Evolutionary conservation across 2,113 vertebrate genomes (phyloP).

Genomic region (Scalopus aquaticus): DNA sequence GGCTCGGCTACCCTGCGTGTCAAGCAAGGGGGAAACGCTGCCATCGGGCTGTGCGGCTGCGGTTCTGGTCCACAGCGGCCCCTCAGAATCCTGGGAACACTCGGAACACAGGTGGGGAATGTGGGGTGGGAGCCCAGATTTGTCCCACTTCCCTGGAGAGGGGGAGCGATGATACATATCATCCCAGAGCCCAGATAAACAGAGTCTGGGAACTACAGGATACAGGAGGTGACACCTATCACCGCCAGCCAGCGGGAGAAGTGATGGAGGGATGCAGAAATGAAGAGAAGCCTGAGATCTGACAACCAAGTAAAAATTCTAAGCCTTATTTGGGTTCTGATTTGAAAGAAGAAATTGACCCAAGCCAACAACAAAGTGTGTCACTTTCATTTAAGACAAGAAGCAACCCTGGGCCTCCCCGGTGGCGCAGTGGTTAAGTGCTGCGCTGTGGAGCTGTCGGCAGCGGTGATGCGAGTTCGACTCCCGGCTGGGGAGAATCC

Average conservation of each 20-base stretch:
- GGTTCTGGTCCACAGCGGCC: background rate
- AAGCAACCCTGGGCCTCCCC: too few species aligned
- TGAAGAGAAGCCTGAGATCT: background rate
- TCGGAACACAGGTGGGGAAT: background rate
- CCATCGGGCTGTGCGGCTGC: background rate
- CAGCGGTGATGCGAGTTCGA: too few species aligned
- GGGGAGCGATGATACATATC: background rate
- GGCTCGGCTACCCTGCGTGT: background rate
- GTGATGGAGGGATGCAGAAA: background rate
- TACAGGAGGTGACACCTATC: background rate
- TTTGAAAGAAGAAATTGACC: background rate
- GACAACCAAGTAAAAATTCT: background rate
- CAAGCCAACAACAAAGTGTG: background rate
- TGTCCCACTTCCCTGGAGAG: background rate
- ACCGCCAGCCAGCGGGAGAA: fast-evolving
- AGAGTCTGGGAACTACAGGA: background rate
- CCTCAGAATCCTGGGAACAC: background rate
- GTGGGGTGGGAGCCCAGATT: background rate
- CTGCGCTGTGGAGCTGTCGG: too few species aligned
- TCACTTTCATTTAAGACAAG: background rate
- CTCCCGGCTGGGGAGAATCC: too few species aligned
- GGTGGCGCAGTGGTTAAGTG: too few species aligned
- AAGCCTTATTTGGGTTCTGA: background rate
- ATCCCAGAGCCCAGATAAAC: background rate
- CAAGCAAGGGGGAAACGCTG: background rate